Base-by-base conservation (phyloP, 1,140 invertebrate species). In the Ips nitidus region DNA sequence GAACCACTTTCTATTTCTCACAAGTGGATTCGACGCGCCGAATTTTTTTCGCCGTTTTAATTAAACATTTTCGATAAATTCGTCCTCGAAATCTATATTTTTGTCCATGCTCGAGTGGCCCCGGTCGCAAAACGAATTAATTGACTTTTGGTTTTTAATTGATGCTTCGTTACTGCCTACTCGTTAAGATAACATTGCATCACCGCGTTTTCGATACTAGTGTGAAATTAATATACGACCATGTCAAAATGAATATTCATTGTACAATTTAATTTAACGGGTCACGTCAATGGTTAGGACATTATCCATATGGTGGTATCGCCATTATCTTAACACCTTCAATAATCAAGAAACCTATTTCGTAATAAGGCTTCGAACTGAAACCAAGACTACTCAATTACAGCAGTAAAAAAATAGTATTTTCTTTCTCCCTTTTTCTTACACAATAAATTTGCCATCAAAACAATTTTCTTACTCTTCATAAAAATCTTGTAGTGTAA, bases 1-100 rank as follows among this genome's bases (percentile, higher is more conserved):
- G 7, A 63, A 52, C 61, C 61, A 63, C 61, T 63, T 63, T 63
- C 47, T 63, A 63, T 63, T 63, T 63, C 61, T 63, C 61, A 63
- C 47, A 63, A 40, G 47, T 63, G 45, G 41, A 61, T 61, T 61
- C 58, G 58, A 36, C 58, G 40, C 58, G 58, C 37, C 56, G 40
- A 45, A 37, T 53, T 63, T 63, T 63, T 63, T 63, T 6, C 5
- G 22, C 22, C 6, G 22, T 37, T 52, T 63, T 52, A 61, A 61
- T 61, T 61, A 61, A 61, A 38, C 3, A 61, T 61, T 61, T 56
- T 56, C 53, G 53, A 56, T 56, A 50, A 50, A 50, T 36, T n/a
- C 39, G 53, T 56, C 53, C 53, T 56, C 53, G 38, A 56, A 56
- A n/a, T 36, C 53, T 56, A 38, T 37, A 36, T 56, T 50, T 22